These are phyloP conservation scores for Cotesia typhae DNA, from an alignment of 1,140 invertebrate species.

Conservation along the genomic window DNA sequence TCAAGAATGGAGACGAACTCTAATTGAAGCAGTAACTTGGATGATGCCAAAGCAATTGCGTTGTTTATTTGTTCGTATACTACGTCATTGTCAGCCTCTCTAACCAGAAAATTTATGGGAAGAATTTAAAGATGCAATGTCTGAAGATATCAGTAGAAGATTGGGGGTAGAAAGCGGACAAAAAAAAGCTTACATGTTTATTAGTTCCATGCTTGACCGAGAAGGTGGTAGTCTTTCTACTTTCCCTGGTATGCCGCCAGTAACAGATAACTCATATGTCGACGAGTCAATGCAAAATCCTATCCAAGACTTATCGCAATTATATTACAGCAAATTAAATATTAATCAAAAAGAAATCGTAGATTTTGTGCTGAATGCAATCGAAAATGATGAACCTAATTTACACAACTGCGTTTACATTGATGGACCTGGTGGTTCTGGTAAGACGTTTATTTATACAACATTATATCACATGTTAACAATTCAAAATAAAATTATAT, in stretches of 20 bases:
- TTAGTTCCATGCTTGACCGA: neutral
- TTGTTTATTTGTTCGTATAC: constrained; percentile 8
- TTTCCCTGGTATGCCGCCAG: neutral
- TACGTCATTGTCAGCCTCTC: neutral
- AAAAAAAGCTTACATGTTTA: neutral
- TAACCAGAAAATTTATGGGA: neutral
- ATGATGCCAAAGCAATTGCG: neutral
- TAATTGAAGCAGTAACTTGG: constrained; percentile 10
- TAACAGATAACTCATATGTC: neutral
- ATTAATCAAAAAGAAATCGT: constrained; percentile 11
- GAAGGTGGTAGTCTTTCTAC: neutral
- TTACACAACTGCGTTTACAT: neutral
- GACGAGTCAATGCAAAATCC: neutral
- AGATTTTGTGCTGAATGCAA: neutral
- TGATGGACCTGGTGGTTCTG: too few relatives aligned
- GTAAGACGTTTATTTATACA: neutral
- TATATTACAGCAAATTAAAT: constrained; percentile 5
- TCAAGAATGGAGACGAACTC: constrained; percentile 27
- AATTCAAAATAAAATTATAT: neutral
- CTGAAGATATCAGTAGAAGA: neutral
- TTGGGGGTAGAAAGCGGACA: neutral
- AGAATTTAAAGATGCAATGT: neutral
- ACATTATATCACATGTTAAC: neutral
- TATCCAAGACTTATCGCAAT: neutral
- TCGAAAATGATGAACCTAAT: neutral